Base-by-base conservation (phyloP, 1,140 invertebrate genomes). In the Plectrocnemia conspersa region DNA sequence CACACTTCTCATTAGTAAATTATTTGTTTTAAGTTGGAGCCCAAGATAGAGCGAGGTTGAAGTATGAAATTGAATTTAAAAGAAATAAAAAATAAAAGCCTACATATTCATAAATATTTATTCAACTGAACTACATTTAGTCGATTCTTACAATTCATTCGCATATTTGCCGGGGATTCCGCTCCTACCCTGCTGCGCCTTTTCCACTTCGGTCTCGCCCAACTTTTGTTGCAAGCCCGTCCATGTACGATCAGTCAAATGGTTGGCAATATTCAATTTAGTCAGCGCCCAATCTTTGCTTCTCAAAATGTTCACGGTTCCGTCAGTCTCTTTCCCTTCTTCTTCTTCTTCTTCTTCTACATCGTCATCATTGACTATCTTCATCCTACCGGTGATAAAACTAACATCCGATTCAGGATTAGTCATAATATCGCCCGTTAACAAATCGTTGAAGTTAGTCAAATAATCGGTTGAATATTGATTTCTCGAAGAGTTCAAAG, bases 401-500 rank as follows among this genome's bases (percentile, higher is more conserved):
- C 85, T 88, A 1, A 88, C 73, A 69, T 89, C 85, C 21, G 77
- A 56, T 22, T 69, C 66, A 9, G 33, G 25, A 10, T 59, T 66
- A n/a, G n/a, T n/a, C n/a, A n/a, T n/a, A n/a, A n/a, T n/a, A 19
- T 69, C 63, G 52, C 76, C 62, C 58, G 73, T 67, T 19, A 93
- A 67, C 41, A 93, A 67, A 62, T 88, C 76, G 60, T 81, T 77
- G 68, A 90, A 94, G 66, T 93, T 88, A 35, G 83, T 82, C 13
- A 84, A 75, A 68, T 89, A 88, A 13, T 66, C 67, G 22, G 82
- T 77, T 58, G 75, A 69, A 66, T 77, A 76, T 64, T 77, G 76
- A 62, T 77, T 69, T 71, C 87, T 64, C 50, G 76, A 66, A 62
- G 72, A 76, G 60, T 88, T 89, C 33, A 92, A 79, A 2, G 93